Percentiles rank a stretch among this genome's conserved stretches.
Evolutionary conservation across 2,888 invertebrate species (phyloP).

Genomic region (Trachelus stipa): DNA sequence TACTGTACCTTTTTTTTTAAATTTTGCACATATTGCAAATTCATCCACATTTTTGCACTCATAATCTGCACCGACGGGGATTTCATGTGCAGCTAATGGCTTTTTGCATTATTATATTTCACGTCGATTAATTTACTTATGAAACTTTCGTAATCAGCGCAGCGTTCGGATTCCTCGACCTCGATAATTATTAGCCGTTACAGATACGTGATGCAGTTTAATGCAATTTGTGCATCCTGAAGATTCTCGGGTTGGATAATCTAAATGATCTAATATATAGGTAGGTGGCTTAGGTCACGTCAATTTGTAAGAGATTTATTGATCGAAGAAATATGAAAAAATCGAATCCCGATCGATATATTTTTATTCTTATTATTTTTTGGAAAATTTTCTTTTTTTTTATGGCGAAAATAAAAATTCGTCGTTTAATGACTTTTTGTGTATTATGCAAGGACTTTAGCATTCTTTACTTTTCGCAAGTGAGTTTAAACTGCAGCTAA

Average conservation of each 20-base stretch:
- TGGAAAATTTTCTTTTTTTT: background rate
- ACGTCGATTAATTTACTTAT: conserved; percentile 50
- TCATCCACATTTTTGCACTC: background rate
- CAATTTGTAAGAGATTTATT: background rate
- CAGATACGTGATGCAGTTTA: background rate
- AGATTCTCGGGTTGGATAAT: background rate
- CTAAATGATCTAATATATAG: too few relatives aligned
- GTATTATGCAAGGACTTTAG: background rate
- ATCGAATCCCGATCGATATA: background rate
- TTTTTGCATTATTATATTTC: background rate
- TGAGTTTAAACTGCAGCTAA: conserved; percentile 6
- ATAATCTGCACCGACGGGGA: background rate
- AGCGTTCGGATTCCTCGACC: conserved; percentile 22
- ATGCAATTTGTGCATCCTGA: conserved; percentile 38
- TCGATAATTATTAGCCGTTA: conserved; percentile 24
- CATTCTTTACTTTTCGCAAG: background rate
- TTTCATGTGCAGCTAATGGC: background rate
- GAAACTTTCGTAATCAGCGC: conserved; percentile 54
- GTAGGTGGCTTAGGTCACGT: background rate
- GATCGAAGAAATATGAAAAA: background rate
- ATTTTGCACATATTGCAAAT: background rate
- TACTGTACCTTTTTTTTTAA: fast-evolving
- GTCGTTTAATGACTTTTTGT: background rate
- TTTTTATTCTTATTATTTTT: background rate
- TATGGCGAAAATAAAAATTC: too few relatives aligned